Conservation (phyloP, 2,797 vertebrate genomes). For the Enteromius argenteus region DNA sequence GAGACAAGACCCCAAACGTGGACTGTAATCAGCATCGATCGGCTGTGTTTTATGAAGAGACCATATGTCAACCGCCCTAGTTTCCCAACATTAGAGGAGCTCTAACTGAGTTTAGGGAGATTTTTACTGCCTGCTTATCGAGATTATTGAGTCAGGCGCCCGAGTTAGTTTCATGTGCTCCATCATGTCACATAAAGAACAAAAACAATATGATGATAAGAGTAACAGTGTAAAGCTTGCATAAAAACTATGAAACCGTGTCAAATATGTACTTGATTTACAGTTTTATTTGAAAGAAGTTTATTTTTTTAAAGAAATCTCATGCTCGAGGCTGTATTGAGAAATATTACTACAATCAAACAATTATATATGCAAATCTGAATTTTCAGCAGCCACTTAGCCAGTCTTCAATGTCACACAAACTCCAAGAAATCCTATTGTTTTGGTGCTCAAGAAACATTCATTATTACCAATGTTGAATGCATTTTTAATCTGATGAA, state of each 20-base stretch:
- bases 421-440: too few relatives aligned
- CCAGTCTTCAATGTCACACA: too few relatives aligned
- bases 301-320: too few relatives aligned
- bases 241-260: too few relatives aligned
- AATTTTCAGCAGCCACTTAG: too few relatives aligned
- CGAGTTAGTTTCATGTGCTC: background rate
- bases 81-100: slow-evolving; percentile 30
- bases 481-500: too few relatives aligned
- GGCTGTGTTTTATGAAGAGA: slow-evolving; percentile 36
- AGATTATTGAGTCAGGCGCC: slow-evolving; percentile 14
- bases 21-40: slow-evolving; percentile 41
- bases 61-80: slow-evolving; percentile 23
- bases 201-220: background rate
- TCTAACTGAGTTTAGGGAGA: slow-evolving; percentile 34
- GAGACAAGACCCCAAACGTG: slow-evolving; percentile 25
- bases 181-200: background rate
- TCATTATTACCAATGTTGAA: too few relatives aligned
- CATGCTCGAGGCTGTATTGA: too few relatives aligned
- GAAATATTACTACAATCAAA: too few relatives aligned
- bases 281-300: background rate
- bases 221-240: background rate
- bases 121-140: slow-evolving; percentile 11
- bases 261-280: background rate
- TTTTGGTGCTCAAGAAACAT: too few relatives aligned
- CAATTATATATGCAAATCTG: too few relatives aligned